Percentiles rank a stretch among this genome's conserved stretches.
Conservation (phyloP, 2,888 invertebrate species). For the Agrypnus murinus region DNA sequence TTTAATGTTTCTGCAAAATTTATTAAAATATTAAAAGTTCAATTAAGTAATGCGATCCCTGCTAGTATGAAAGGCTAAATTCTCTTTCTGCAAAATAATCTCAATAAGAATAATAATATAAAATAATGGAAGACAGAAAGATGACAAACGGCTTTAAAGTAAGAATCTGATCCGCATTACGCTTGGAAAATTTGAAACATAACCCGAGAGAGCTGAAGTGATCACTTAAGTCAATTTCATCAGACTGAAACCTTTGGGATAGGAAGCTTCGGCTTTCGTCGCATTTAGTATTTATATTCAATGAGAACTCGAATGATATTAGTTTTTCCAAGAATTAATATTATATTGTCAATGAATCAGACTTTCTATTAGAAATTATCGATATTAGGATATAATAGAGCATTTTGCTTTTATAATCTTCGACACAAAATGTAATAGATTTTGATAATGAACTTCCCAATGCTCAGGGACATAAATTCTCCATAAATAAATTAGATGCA, state of each 20-base stretch:
- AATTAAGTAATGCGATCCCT: background rate
- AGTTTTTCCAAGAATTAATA: conserved; percentile 9
- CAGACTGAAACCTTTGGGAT: conserved; percentile 14
- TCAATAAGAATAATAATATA: background rate
- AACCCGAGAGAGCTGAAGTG: conserved; percentile 14
- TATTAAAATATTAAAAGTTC: conserved; percentile 11
- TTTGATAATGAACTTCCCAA: no score
- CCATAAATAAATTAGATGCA: no score
- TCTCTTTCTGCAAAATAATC: background rate
- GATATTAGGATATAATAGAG: no score
- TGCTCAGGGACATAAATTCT: no score
- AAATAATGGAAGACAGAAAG: background rate
- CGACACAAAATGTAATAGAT: no score
- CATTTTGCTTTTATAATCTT: no score
- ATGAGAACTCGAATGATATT: background rate
- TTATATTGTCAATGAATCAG: no score
- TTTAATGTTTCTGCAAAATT: background rate
- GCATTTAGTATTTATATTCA: background rate
- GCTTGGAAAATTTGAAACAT: conserved; percentile 3
- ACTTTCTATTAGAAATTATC: no score
- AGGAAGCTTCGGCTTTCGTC: background rate
- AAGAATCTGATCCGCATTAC: conserved; percentile 13
- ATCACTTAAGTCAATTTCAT: conserved; percentile 26
- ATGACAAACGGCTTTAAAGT: background rate
- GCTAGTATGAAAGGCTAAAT: conserved; percentile 1